These are phyloP conservation scores for Trachythela sp. DNA, from an alignment of 64 coral and sea anemone species.

Conservation along the genomic window DNA sequence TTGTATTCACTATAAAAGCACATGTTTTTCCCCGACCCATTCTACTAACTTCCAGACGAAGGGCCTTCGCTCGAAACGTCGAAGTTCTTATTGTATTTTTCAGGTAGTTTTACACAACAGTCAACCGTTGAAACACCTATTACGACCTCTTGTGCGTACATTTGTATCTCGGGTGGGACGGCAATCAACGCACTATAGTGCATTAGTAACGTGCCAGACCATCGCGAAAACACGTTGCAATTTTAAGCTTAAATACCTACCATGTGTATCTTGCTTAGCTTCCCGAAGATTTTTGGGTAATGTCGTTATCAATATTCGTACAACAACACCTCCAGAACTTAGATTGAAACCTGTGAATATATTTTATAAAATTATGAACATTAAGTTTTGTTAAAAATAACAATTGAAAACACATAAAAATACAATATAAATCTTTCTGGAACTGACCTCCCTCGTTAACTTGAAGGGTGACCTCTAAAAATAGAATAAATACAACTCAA, in stretches of 20 bases:
- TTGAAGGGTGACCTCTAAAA: neutral
- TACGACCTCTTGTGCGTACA: no score
- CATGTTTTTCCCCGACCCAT: no score
- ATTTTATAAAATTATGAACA: neutral
- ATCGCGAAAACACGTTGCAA: no score
- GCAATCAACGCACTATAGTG: no score
- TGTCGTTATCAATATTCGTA: slow-evolving; percentile 88
- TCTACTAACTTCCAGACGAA: no score
- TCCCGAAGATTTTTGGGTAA: slow-evolving; percentile 90
- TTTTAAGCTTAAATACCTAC: slow-evolving; percentile 39
- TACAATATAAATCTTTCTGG: neutral
- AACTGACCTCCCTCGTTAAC: neutral
- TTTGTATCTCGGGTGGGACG: no score
- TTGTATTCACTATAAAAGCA: no score
- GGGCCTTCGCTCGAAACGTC: no score
- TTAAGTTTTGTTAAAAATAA: neutral
- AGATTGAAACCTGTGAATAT: slow-evolving; percentile 76
- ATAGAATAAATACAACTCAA: neutral
- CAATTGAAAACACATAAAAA: neutral
- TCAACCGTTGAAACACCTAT: no score
- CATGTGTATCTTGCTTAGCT: slow-evolving; percentile 83
- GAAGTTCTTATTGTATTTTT: no score
- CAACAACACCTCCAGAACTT: slow-evolving; percentile 71
- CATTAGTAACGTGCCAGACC: no score
- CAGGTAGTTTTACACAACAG: no score